Percentiles rank a stretch among this genome's conserved stretches.
Evolutionary conservation across 53 echinoderm and acorn worm species (phyloP).

Genomic region (Stichopus horrens): DNA sequence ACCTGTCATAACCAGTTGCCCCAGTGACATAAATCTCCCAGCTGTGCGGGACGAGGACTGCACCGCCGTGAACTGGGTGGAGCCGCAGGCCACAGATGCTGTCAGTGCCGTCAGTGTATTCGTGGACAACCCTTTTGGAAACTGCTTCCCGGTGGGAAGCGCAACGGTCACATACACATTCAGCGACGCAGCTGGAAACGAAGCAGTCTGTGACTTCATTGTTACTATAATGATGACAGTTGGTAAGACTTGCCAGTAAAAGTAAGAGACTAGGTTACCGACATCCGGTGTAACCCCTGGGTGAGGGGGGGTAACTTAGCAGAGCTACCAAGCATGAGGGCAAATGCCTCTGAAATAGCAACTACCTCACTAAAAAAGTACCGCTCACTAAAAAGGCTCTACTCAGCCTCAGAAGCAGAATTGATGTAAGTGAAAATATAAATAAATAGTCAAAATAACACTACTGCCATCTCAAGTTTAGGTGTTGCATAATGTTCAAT

Average conservation of each 20-base stretch:
- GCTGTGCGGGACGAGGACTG: not conserved
- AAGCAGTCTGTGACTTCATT: not conserved
- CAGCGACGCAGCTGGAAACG: slow-evolving; percentile 17
- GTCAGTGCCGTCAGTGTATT: not conserved
- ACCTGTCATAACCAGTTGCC: not conserved
- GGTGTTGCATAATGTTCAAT: too few relatives aligned
- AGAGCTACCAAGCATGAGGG: too few relatives aligned
- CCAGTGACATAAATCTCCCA: not conserved
- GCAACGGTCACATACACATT: slow-evolving; percentile 16
- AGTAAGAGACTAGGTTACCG: too few relatives aligned
- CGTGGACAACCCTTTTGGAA: not conserved
- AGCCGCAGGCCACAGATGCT: slow-evolving; percentile 11
- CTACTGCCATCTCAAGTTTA: too few relatives aligned
- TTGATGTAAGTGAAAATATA: too few relatives aligned
- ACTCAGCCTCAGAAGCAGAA: too few relatives aligned
- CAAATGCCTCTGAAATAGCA: too few relatives aligned
- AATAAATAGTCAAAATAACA: too few relatives aligned
- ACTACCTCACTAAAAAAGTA: too few relatives aligned
- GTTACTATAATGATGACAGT: not conserved
- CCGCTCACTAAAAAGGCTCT: too few relatives aligned
- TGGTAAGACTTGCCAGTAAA: not conserved
- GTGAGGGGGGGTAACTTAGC: too few relatives aligned
- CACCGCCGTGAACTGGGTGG: slow-evolving; percentile 12
- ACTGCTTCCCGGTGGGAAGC: not conserved
- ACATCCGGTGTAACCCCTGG: too few relatives aligned